Percentiles rank a stretch among this genome's conserved stretches.
Evolutionary conservation across 1,140 invertebrate genomes (phyloP).

Genomic region (Habropoda laboriosa): DNA sequence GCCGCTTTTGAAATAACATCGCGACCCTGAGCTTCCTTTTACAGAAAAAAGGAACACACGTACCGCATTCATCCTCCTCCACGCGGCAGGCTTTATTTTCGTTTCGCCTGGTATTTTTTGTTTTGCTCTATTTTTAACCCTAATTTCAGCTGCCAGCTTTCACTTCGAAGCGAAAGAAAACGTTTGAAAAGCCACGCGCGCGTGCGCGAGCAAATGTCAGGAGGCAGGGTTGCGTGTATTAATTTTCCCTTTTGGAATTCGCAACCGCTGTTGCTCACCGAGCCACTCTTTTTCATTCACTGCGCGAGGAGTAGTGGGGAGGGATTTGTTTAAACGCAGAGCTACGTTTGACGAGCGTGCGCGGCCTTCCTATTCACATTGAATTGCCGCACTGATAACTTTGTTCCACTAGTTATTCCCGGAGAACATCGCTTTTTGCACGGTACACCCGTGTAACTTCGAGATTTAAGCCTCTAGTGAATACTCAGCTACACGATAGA

Average conservation of each 20-base stretch:
- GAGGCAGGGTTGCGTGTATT: neutral
- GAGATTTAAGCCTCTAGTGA: too few relatives aligned
- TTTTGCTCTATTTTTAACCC: constrained; percentile 22
- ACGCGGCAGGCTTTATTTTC: neutral
- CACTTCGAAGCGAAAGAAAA: neutral
- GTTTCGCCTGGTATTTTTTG: neutral
- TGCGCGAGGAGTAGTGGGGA: too few relatives aligned
- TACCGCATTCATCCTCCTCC: constrained; percentile 48
- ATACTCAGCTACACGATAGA: too few relatives aligned
- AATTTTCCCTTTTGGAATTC: neutral
- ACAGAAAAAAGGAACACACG: constrained; percentile 22
- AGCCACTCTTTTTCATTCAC: neutral
- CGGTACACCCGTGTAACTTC: too few relatives aligned
- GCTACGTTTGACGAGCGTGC: neutral
- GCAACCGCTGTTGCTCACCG: neutral
- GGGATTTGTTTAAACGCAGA: neutral
- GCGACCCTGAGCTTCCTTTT: constrained; percentile 49
- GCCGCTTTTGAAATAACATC: constrained; percentile 21
- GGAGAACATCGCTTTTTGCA: too few relatives aligned
- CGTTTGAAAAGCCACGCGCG: neutral
- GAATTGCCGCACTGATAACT: neutral
- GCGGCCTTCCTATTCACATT: neutral
- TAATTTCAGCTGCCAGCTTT: constrained; percentile 2
- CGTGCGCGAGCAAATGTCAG: constrained; percentile 19
- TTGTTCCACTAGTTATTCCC: neutral